Evolutionary conservation across 1,140 invertebrate genomes (phyloP), one percentile per base, ranked within the genome.

Genomic region (Panagrolaimus sp.): DNA sequence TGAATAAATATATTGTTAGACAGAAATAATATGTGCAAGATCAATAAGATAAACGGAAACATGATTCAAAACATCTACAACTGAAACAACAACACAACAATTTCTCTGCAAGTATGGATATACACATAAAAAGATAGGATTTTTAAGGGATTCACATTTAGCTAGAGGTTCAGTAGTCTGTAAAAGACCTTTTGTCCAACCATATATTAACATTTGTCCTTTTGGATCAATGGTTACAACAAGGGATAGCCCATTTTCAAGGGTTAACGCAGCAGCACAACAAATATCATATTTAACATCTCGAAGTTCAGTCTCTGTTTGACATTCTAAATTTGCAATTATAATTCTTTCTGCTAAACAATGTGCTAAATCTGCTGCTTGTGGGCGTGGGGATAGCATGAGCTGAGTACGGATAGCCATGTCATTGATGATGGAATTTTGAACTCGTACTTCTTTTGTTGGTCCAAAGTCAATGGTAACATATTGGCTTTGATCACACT

Each of bases 21-120:
- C n/a, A n/a, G 51, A 25, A 16, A 57, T 57, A 57, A 57, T 27
- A 23, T 57, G 51, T 27, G 20, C 27, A 27, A 57, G 51, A 57
- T 57, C 51, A 27, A 57, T 57, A 9, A 57, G 27, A 57, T 57
- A 57, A 57, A 27, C 51, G 4, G 51, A 20, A 9, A 57, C 20
- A 8, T 57, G 51, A 11, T 27, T 27, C 8, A 9, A 57, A 20
- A 27, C 51, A 8, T 57, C 51, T 11, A 57, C 51, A 25, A 57
- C 51, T 11, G 20, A 25, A 27, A 57, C 51, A 1, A 13, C 11
- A 9, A 16, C 9, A 27, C 13, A 20, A 20, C 20, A 25, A 27
- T 20, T 27, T 0, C 51, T 0, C 5, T 57, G 51, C 3, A 20
- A 27, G 4, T 57, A n/a, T 0, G 51, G 51, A 20, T 57, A 57